Conservation (phyloP, 2,888 invertebrate genomes). For the Brachypterus glaber region DNA sequence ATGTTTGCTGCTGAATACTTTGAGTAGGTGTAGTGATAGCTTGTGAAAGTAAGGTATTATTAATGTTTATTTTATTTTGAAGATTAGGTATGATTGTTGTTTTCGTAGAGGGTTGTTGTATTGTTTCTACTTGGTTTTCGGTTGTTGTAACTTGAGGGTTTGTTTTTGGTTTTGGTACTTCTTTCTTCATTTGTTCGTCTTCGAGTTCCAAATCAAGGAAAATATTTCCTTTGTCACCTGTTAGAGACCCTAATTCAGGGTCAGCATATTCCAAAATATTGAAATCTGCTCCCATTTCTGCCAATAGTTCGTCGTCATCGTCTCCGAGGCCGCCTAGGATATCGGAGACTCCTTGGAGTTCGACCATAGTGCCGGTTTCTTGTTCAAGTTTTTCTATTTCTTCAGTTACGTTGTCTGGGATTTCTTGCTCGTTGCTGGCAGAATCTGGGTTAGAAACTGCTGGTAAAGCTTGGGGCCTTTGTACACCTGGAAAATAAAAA, state of each 20-base stretch:
- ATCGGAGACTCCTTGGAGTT: constrained; percentile 62
- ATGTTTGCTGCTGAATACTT: no score
- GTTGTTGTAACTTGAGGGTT: constrained; percentile 24
- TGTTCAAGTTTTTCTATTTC: constrained; percentile 61
- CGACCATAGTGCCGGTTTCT: constrained; percentile 37
- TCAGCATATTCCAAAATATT: constrained; percentile 94
- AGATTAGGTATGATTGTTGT: no score
- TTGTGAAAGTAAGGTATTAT: no score
- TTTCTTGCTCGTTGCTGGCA: constrained; percentile 42
- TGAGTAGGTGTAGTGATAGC: no score
- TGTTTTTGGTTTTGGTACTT: constrained; percentile 38
- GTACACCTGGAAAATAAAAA: no score
- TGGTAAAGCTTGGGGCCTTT: constrained; percentile 29
- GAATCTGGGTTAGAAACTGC: constrained; percentile 20
- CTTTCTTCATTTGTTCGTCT: constrained; percentile 62
- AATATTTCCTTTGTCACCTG: constrained; percentile 74
- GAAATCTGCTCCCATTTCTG: constrained; percentile 90
- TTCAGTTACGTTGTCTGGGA: constrained; percentile 58
- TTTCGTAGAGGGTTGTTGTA: no score
- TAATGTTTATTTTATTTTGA: no score
- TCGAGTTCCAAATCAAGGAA: constrained; percentile 68
- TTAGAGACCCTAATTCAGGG: constrained; percentile 78
- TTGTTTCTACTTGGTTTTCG: no score
- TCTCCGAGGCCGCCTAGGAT: constrained; percentile 74
- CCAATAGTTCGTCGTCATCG: constrained; percentile 77